These are phyloP conservation scores for Chaetodon trifascialis DNA, from an alignment of 2,113 vertebrate genomes.

Conservation along the genomic window DNA sequence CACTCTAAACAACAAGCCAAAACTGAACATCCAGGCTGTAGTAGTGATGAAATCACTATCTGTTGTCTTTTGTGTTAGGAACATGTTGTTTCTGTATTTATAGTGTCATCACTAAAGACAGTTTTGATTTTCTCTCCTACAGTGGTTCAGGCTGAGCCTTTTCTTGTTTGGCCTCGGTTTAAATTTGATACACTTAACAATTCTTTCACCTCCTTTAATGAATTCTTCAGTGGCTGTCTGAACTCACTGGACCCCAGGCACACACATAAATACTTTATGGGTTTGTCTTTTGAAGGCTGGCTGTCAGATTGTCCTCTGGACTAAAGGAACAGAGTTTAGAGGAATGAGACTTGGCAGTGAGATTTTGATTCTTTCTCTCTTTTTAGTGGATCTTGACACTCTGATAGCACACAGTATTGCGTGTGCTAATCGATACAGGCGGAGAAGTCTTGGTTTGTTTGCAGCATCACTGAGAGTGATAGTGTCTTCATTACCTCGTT, in stretches of 20 bases:
- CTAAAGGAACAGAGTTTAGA: conserved; percentile 75
- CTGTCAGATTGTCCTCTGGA: conserved; percentile 83
- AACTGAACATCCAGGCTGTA: conserved; percentile 18
- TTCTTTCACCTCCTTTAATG: conserved; percentile 84
- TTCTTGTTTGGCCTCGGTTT: conserved; percentile 79
- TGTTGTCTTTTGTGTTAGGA: conserved; percentile 51
- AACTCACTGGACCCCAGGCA: conserved; percentile 79
- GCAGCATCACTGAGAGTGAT: conserved; percentile 46
- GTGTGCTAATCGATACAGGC: conserved; percentile 61
- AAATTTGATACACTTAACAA: conserved; percentile 81
- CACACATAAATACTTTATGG: conserved; percentile 83
- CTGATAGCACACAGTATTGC: conserved; percentile 34
- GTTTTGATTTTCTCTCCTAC: conserved; percentile 65
- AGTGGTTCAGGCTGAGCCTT: conserved; percentile 54
- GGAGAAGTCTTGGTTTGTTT: conserved; percentile 54
- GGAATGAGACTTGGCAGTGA: conserved; percentile 66
- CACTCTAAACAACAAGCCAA: conserved; percentile 14
- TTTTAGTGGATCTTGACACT: conserved; percentile 54
- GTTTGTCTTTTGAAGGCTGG: conserved; percentile 84
- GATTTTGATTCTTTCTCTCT: conserved; percentile 60
- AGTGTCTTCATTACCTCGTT: conserved; percentile 65
- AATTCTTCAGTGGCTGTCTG: conserved; percentile 84
- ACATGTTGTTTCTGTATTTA: conserved; percentile 69
- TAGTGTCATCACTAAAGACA: conserved; percentile 75
- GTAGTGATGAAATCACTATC: conserved; percentile 46